Conservation (phyloP, 2,888 invertebrate species). For the Lycaena phlaeas region DNA sequence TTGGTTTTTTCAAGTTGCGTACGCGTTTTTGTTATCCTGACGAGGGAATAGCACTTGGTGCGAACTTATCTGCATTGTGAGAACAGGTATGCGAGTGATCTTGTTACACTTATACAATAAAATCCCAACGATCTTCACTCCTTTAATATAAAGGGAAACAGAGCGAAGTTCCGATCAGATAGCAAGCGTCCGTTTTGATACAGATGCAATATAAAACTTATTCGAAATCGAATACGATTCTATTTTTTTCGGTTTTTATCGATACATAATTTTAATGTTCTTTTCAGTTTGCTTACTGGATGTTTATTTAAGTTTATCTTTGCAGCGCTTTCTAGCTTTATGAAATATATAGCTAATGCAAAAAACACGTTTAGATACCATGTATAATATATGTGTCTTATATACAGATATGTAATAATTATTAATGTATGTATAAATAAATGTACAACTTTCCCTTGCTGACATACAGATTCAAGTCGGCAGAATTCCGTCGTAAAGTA, state of each 20-base stretch:
- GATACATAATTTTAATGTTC: neutral
- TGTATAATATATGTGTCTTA: no score
- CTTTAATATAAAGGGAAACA: slow-evolving; percentile 35
- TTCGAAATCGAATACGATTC: slow-evolving; percentile 31
- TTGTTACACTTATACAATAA: slow-evolving; percentile 55
- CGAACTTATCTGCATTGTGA: slow-evolving; percentile 52
- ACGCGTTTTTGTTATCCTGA: slow-evolving; percentile 25
- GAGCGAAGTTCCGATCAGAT: slow-evolving; percentile 68
- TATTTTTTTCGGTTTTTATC: neutral
- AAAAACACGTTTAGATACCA: no score
- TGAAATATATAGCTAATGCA: no score
- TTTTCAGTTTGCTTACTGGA: neutral
- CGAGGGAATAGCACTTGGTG: slow-evolving; percentile 32
- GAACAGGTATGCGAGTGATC: slow-evolving; percentile 60
- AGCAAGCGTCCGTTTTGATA: slow-evolving; percentile 50
- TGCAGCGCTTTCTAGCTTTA: no score
- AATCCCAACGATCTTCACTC: slow-evolving; percentile 42
- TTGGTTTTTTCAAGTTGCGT: slow-evolving; percentile 1
- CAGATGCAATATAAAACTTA: slow-evolving; percentile 43
- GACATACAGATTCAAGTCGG: no score
- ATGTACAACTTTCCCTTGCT: no score
- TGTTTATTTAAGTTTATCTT: no score
- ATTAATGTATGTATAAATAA: no score
- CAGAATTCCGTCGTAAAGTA: no score
- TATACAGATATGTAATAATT: no score